Conservation (phyloP, 2,888 invertebrate species). For the Rhaphigaster nebulosa region DNA sequence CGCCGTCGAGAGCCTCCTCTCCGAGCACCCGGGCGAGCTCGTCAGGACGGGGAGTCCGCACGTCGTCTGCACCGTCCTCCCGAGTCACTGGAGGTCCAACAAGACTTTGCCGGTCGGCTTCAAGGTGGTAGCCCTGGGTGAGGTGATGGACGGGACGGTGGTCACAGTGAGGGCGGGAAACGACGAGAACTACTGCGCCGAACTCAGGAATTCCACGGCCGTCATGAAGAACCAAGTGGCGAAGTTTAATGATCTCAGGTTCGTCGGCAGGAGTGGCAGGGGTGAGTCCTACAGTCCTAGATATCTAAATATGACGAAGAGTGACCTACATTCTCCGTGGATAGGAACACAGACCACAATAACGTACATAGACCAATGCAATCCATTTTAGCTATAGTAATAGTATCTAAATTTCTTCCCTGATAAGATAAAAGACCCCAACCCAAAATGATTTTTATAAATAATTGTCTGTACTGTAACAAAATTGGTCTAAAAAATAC, state of each 20-base stretch:
- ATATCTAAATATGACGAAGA: background rate
- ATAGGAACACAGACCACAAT: too few relatives aligned
- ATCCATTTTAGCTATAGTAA: too few relatives aligned
- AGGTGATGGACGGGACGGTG: constrained; percentile 93
- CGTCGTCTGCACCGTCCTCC: constrained; percentile 89
- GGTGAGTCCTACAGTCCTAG: constrained; percentile 76
- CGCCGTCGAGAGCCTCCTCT: constrained; percentile 85
- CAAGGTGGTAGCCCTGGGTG: constrained; percentile 93
- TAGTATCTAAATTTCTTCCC: too few relatives aligned
- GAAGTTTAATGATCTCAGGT: constrained; percentile 96
- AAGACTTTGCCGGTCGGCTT: constrained; percentile 97
- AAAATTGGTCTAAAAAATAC: too few relatives aligned
- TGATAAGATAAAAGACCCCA: too few relatives aligned
- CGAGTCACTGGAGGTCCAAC: constrained; percentile 96
- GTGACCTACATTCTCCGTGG: too few relatives aligned
- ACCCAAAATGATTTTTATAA: too few relatives aligned
- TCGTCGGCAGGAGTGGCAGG: constrained; percentile 96
- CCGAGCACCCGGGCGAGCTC: constrained; percentile 93
- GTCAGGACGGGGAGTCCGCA: constrained; percentile 96
- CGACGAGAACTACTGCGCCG: constrained; percentile 96
- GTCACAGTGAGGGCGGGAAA: constrained; percentile 96
- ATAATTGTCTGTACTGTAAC: too few relatives aligned
- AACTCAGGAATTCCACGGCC: constrained; percentile 91
- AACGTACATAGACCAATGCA: too few relatives aligned
- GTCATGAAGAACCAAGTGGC: constrained; percentile 98